Evolutionary conservation across 2,113 vertebrate genomes (phyloP), one percentile per base, ranked within the genome.

Genomic region (Apteryx owenii): DNA sequence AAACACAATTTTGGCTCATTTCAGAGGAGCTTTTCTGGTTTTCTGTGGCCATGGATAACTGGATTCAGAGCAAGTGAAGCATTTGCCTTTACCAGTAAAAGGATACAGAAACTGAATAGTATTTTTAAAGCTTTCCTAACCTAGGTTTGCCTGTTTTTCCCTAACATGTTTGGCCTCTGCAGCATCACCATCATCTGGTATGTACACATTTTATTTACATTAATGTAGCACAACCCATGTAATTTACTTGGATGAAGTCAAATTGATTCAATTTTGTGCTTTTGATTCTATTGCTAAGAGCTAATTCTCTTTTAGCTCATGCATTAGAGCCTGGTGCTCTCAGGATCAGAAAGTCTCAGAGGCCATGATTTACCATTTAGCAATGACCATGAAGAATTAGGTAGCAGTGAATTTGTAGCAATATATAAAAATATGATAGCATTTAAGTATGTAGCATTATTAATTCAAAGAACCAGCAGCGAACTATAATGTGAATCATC

Each of bases 1-100:
- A 93, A 96, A 95, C 84, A 95, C 75, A 33, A 29, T 93, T 96
- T 94, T 95, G 95, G 93, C 89, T 96, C 78, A 8, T 91, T 95
- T 92, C n/a, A 56, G 80, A 84, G 66, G 64, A 17, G 36, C 29
- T 70, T 95, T 94, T 95, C 85, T 93, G 64, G 87, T 77, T 93
- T 95, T 89, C 66, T 94, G 64, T 78, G 68, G 64, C 75, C 94
- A 95, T 23, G 78, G 70, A 72, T 66, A 91, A 85, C 94, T 94
- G 93, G 84, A 96, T 87, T 91, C 0, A 0, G 73, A 75, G 70
- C 89, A 95, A 89, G 66, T 54, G 71, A 56, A 38, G 36, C 31
- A 83, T 92, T 92, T 91, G 81, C 38, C n/a, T 90, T 88, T 80
- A 91, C 48, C 68, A 95, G 81, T 36, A 75, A 70, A 88, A 89